Conservation (phyloP, 2,797 vertebrate species). For the Polyboroides typus region DNA sequence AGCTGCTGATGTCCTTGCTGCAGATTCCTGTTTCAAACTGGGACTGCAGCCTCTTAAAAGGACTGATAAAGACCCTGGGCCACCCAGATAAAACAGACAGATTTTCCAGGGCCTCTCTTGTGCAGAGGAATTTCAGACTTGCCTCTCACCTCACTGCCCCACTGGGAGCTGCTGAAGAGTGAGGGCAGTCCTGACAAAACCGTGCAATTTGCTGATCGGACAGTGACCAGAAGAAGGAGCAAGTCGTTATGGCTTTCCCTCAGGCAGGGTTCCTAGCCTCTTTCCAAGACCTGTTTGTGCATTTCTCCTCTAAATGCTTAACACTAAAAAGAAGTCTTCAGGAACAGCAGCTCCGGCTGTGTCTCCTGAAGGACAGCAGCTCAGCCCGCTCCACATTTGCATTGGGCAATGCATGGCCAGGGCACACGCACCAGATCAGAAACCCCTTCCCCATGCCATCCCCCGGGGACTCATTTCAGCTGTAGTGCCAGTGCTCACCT, state of each 20-base stretch:
- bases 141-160: neutral
- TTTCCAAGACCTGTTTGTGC: neutral
- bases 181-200: neutral
- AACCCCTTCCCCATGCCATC: too few species aligned
- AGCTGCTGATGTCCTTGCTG: neutral
- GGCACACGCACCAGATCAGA: neutral
- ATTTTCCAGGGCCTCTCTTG: neutral
- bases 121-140: neutral
- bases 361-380: too few species aligned
- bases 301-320: neutral
- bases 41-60: neutral
- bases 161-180: neutral
- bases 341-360: fast-evolving
- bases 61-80: neutral
- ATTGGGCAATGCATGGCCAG: neutral
- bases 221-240: neutral
- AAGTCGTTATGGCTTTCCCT: neutral
- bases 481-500: neutral
- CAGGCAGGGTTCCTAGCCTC: neutral
- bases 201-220: neutral
- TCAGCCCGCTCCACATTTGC: neutral
- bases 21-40: neutral
- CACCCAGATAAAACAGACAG: too few species aligned
- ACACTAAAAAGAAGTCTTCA: neutral
- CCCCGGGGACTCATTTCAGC: neutral